Evolutionary conservation across 2,888 invertebrate genomes (phyloP).

Genomic region (Stramonita haemastoma): DNA sequence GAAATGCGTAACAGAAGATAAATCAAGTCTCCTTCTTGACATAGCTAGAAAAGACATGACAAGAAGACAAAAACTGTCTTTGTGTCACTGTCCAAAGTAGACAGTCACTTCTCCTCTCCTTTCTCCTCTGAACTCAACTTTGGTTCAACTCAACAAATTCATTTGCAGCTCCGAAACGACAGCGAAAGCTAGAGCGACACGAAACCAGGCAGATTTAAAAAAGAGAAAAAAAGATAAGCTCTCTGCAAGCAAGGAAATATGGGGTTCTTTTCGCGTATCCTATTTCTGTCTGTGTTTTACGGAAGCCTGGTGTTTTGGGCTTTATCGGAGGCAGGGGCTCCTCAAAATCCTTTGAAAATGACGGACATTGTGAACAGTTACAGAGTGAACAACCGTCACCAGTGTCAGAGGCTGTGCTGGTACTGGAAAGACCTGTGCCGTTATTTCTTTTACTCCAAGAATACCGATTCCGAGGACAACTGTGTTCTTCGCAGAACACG

Average conservation of each 20-base stretch:
- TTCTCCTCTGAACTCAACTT: no score
- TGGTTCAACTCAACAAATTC: no score
- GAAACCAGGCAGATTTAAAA: no score
- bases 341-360: background rate
- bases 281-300: background rate
- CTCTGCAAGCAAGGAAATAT: background rate
- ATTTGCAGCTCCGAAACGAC: no score
- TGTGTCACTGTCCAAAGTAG: no score
- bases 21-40: background rate
- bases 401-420: background rate
- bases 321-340: background rate
- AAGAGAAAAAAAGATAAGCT: background rate
- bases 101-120: no score
- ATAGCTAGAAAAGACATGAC: background rate
- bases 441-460: background rate
- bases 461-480: background rate
- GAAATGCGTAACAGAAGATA: background rate
- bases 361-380: background rate
- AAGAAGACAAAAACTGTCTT: no score
- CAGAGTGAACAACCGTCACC: background rate
- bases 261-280: background rate
- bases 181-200: no score
- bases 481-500: background rate
- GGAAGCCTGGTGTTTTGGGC: background rate
- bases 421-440: background rate